These are phyloP conservation scores for Pollenia labialis DNA, from an alignment of 2,888 invertebrate genomes.

Conservation along the genomic window DNA sequence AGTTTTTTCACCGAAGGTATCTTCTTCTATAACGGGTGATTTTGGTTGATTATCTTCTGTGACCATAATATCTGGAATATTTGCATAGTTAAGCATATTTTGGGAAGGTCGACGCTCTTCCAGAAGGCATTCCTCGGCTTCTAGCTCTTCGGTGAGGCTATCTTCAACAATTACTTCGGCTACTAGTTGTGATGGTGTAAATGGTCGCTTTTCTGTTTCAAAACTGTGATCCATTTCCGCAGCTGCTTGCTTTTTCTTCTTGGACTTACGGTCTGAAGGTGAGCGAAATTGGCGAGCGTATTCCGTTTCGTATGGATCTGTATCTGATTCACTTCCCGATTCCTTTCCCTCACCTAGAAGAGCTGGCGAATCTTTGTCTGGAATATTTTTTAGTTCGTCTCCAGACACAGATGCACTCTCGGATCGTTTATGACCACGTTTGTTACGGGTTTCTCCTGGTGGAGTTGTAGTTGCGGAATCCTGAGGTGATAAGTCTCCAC, in stretches of 20 bases:
- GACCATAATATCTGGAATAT: conserved; percentile 83
- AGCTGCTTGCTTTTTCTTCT: conserved; percentile 81
- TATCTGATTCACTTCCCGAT: conserved; percentile 84
- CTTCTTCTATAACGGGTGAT: conserved; percentile 79
- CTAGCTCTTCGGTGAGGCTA: conserved; percentile 81
- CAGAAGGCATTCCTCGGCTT: conserved; percentile 80
- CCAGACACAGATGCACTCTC: conserved; percentile 85
- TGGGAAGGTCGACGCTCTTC: conserved; percentile 81
- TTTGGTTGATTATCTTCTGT: conserved; percentile 82
- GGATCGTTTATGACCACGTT: conserved; percentile 86
- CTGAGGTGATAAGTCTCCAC: conserved; percentile 78
- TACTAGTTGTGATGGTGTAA: conserved; percentile 82
- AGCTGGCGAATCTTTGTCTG: conserved; percentile 77
- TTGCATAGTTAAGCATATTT: conserved; percentile 83
- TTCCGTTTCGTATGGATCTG: conserved; percentile 85
- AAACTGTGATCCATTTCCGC: conserved; percentile 82
- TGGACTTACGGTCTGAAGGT: conserved; percentile 81
- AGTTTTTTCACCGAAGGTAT: conserved; percentile 82
- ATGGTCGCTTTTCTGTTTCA: conserved; percentile 81
- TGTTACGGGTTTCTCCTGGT: conserved; percentile 77
- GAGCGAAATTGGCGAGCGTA: conserved; percentile 84
- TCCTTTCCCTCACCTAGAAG: conserved; percentile 82
- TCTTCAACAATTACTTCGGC: conserved; percentile 84
- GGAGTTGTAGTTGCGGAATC: conserved; percentile 78
- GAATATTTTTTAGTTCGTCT: conserved; percentile 78